Evolutionary conservation across 2,797 vertebrate genomes (phyloP).

Genomic region (Sternotherus odoratus): DNA sequence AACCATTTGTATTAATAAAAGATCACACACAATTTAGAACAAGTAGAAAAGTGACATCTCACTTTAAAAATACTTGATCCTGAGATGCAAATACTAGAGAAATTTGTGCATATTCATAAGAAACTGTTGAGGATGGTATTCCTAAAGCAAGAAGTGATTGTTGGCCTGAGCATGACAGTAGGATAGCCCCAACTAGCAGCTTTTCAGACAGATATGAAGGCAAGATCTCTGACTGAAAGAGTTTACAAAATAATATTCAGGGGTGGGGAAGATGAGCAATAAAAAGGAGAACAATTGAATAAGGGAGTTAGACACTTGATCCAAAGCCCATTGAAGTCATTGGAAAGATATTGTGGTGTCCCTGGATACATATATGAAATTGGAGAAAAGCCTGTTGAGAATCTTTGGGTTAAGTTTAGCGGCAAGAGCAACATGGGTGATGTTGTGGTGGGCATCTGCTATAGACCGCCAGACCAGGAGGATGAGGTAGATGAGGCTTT

Average conservation of each 20-base stretch:
- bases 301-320: not conserved
- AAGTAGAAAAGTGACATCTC: not conserved
- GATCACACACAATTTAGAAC: not conserved
- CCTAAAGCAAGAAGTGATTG: not conserved
- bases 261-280: not conserved
- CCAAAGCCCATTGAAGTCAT: not conserved
- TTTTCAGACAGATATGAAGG: not conserved
- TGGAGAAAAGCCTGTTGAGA: too few relatives aligned
- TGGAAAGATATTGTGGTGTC: not conserved
- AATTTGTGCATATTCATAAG: not conserved
- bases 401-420: too few relatives aligned
- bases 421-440: too few relatives aligned
- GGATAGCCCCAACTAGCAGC: not conserved
- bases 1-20: not conserved
- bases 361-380: not conserved
- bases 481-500: too few relatives aligned
- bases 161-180: not conserved
- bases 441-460: too few relatives aligned
- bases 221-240: not conserved
- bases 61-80: rapidly evolving
- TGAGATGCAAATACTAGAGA: rapidly evolving
- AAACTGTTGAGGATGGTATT: not conserved
- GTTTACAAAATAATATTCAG: not conserved
- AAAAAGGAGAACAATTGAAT: not conserved
- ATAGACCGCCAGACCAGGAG: too few relatives aligned